Evolutionary conservation across 2,797 vertebrate species (phyloP).

Genomic region (Channallabes apus): DNA sequence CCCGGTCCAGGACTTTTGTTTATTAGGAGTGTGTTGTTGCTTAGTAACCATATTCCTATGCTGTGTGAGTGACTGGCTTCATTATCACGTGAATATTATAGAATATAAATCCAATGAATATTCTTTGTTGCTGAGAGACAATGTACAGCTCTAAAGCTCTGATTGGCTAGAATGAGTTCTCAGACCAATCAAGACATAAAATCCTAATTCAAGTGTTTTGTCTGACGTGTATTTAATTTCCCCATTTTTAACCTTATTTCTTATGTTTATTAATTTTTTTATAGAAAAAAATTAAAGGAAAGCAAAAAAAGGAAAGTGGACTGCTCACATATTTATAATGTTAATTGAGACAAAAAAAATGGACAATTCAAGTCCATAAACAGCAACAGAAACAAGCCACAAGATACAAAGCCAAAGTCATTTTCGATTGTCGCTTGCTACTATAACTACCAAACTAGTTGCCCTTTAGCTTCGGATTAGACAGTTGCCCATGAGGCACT

Average conservation of each 20-base stretch:
- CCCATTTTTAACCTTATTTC: neutral
- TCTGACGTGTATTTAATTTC: neutral
- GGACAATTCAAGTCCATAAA: neutral
- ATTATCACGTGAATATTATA: neutral
- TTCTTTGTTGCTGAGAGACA: neutral
- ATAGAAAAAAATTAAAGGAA: too few species aligned
- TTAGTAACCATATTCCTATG: neutral
- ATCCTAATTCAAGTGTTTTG: neutral
- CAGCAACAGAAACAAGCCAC: neutral
- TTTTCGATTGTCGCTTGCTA: neutral
- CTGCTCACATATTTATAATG: neutral
- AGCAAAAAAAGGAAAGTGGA: neutral
- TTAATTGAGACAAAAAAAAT: neutral
- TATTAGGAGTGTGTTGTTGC: neutral
- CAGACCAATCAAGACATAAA: too few species aligned
- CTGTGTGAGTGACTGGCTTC: neutral
- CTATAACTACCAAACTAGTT: neutral
- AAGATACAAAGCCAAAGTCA: neutral
- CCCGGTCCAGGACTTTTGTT: neutral
- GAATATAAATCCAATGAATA: neutral
- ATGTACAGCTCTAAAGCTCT: neutral
- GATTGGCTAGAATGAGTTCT: neutral
- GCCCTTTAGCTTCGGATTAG: neutral
- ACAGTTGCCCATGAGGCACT: neutral
- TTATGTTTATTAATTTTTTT: neutral